Percentiles rank a stretch among this genome's conserved stretches.
Evolutionary conservation across 2,797 vertebrate genomes (phyloP).

Genomic region (Discoglossus pictus): DNA sequence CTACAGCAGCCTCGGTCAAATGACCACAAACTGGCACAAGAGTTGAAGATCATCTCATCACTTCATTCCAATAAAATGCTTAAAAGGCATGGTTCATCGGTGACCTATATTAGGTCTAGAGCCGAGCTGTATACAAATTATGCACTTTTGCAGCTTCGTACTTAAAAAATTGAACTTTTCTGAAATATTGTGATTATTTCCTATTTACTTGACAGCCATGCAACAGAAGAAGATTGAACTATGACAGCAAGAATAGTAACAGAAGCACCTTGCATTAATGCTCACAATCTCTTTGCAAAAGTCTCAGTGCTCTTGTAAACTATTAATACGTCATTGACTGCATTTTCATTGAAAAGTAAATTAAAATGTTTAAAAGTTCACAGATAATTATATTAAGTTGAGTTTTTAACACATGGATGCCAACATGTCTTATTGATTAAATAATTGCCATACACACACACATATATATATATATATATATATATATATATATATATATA

Average conservation of each 20-base stretch:
- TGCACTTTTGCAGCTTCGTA: conserved; percentile 53
- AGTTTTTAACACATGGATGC: too few relatives aligned
- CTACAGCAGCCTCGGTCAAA: conserved; percentile 12
- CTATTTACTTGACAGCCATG: conserved; percentile 11
- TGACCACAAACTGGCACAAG: conserved; percentile 44
- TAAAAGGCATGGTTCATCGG: conserved; percentile 48
- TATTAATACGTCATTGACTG: too few relatives aligned
- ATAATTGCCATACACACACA: too few relatives aligned
- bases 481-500: too few relatives aligned
- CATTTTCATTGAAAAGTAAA: too few relatives aligned
- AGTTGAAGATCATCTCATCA: conserved; percentile 45
- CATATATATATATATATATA: too few relatives aligned
- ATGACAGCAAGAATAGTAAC: conserved; percentile 24
- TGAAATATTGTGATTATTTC: conserved; percentile 23
- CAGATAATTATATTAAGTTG: too few relatives aligned
- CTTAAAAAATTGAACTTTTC: conserved; percentile 6
- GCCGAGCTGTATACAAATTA: conserved; percentile 58
- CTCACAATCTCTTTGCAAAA: not conserved
- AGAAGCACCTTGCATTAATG: conserved; percentile 24
- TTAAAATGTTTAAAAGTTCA: too few relatives aligned
- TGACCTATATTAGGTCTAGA: conserved; percentile 65
- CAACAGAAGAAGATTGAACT: conserved; percentile 8
- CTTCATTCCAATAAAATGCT: conserved; percentile 51
- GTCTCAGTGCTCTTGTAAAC: too few relatives aligned
- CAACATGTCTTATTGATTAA: too few relatives aligned